Percentiles rank a stretch among this genome's conserved stretches.
phyloP scores from a whole-genome alignment of 1,140 invertebrate species.

The Ceratina australensis region DNA sequence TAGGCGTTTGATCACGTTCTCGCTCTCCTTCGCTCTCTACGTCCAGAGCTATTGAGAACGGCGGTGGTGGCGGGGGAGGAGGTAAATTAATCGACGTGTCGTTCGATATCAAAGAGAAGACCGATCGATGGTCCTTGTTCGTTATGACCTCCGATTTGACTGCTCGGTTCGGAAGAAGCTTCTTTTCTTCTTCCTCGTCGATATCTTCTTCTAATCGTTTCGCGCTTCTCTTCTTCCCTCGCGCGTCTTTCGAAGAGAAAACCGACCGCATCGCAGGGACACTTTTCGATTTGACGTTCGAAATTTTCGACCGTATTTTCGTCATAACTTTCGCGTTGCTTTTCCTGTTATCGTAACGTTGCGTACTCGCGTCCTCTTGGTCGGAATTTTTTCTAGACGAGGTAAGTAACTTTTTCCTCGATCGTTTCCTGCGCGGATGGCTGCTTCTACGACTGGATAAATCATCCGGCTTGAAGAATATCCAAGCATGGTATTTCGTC shows the following conservation, averaged over 20 bases:
- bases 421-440: neutral
- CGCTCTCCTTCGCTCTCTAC: neutral
- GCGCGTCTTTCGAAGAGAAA: neutral
- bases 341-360: neutral
- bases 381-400: neutral
- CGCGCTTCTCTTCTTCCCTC: neutral
- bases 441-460: neutral
- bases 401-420: neutral
- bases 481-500: slow-evolving; percentile 37
- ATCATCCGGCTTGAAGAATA: slow-evolving; percentile 34
- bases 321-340: neutral
- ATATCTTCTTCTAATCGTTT: neutral
- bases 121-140: neutral
- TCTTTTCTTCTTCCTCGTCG: neutral
- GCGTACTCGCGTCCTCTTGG: neutral
- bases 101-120: neutral
- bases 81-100: neutral
- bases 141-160: neutral
- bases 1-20: too few species aligned
- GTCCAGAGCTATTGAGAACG: neutral
- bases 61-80: neutral
- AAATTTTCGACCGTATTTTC: slow-evolving; percentile 31
- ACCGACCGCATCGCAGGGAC: neutral
- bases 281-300: slow-evolving; percentile 7
- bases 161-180: neutral